These are phyloP conservation scores for Xylocopa sonorina DNA, from an alignment of 1,140 invertebrate genomes.

Conservation along the genomic window DNA sequence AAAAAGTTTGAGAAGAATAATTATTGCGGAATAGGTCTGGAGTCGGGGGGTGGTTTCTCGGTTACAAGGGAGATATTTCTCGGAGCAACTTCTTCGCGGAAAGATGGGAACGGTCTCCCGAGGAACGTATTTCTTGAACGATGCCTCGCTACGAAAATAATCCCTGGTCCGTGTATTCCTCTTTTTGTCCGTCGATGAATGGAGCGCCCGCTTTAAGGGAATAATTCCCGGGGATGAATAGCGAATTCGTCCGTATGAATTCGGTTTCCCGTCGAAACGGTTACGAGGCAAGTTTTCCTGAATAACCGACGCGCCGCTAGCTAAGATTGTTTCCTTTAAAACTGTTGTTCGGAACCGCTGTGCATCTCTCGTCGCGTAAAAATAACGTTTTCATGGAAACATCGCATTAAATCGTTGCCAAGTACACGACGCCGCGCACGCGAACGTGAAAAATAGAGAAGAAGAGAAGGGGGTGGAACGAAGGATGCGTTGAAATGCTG, in stretches of 20 bases:
- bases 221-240: conserved; percentile 5
- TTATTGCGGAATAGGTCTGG: not conserved
- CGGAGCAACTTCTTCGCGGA: not conserved
- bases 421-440: no score
- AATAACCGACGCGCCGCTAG: not conserved
- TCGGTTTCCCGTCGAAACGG: not conserved
- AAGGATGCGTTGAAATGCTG: no score
- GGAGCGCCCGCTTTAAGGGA: conserved; percentile 3
- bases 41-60: not conserved
- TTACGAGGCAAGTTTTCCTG: not conserved
- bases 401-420: no score
- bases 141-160: not conserved
- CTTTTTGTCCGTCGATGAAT: not conserved
- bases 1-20: conserved; percentile 1
- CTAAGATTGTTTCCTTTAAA: not conserved
- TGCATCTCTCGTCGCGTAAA: not conserved
- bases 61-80: not conserved
- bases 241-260: not conserved
- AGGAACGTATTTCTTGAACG: conserved; percentile 3
- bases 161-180: not conserved
- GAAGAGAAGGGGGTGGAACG: no score
- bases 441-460: no score
- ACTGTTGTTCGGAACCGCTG: not conserved
- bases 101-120: not conserved
- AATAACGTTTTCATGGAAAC: not conserved